Evolutionary conservation across 1,140 invertebrate genomes (phyloP), one percentile per base, ranked within the genome.

Genomic region (Acromyrmex heyeri): DNA sequence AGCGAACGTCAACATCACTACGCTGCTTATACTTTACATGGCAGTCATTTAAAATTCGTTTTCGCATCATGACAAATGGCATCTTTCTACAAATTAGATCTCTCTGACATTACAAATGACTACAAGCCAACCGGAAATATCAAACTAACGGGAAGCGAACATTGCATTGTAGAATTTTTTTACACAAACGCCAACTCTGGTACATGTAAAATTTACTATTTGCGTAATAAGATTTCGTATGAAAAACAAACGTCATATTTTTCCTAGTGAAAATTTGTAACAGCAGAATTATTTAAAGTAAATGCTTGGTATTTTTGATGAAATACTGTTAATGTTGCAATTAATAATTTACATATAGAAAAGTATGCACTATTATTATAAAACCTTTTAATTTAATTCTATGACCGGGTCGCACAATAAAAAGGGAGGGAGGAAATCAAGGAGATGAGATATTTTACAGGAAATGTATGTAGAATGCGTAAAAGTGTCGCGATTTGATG

Each of bases 401-500:
- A 50, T 30, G 34, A 38, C 34, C n/a, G 30, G 24, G 16, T 44
- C 0, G 24, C 10, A 48, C 12, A 48, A 72, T n/a, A 48, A 24
- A 61, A 72, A 69, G 21, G 14, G 3, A 59, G 4, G 12, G 14
- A 30, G 24, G 57, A 73, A 61, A 27, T 30, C 67, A 24, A 48
- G 34, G 14, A 53, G 65, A 44, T 27, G 2, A 14, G 44, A 83
- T 73, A 48, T 34, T 73, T 83, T 70, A 61, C 12, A 57, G 27
- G 27, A 83, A 57, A 73, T 73, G 14, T 83, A 75, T 61, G 55
- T 61, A 61, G 38, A 73, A 83, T 24, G 69, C 69, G 48, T 61
- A 83, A 83, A 75, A 83, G 55, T 75, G 79, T 83, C 79, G 55
- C 79, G 27, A 75, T 75, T 83, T 75, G 79, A 83, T 75, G 79